Evolutionary conservation across 30 jellyfish, hydroid and myxozoan species (phyloP).

Genomic region (Catostylus mosaicus): DNA sequence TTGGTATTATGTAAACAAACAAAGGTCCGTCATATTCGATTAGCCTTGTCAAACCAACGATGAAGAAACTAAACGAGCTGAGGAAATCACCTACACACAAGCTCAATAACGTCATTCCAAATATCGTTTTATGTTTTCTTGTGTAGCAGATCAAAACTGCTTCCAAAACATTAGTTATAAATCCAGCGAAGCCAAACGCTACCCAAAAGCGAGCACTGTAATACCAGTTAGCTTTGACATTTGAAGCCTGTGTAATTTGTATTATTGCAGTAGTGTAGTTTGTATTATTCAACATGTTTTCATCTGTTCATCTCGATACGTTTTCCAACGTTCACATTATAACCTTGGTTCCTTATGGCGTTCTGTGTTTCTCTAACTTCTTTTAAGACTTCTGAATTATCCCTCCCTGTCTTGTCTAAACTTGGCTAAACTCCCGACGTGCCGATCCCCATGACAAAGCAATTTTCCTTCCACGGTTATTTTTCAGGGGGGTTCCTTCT

Average conservation of each 20-base stretch:
- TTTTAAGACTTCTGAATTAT: no score
- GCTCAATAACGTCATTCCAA: slow-evolving; percentile 26
- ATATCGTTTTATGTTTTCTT: slow-evolving; percentile 12
- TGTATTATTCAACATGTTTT: no score
- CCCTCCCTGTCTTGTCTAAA: no score
- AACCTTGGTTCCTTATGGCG: no score
- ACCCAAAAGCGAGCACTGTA: slow-evolving; percentile 52
- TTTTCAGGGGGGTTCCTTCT: no score
- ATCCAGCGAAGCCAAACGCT: slow-evolving; percentile 18
- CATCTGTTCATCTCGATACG: no score
- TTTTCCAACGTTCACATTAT: no score
- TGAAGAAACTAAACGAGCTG: not conserved
- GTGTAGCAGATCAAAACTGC: not conserved
- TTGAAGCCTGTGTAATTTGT: not conserved
- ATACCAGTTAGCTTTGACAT: slow-evolving; percentile 28
- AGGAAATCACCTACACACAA: slow-evolving; percentile 33
- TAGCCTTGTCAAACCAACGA: slow-evolving; percentile 15
- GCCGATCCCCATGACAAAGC: no score
- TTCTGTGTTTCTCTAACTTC: no score
- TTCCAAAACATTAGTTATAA: slow-evolving; percentile 5
- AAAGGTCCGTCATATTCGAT: slow-evolving; percentile 9
- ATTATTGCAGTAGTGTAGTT: no score
- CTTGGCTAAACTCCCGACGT: no score
- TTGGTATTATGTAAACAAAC: not conserved
- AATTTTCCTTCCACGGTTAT: no score